phyloP scores from a whole-genome alignment of 1,140 invertebrate species.

The Bombyx mandarina region DNA sequence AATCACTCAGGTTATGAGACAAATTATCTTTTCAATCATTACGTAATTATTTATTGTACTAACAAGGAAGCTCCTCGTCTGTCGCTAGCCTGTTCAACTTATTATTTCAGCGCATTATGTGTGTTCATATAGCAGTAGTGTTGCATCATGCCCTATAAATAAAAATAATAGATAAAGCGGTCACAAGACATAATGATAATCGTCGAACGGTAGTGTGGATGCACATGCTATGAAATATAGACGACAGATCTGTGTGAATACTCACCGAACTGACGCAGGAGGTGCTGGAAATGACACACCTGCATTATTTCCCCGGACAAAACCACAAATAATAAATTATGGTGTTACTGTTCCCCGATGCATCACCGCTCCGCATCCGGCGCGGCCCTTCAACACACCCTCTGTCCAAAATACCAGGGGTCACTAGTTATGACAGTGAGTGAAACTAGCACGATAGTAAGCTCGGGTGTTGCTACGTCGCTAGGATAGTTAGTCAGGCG shows the following conservation, averaged over 20 bases:
- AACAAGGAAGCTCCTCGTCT: no score
- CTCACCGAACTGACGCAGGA: constrained; percentile 69
- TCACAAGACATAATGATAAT: constrained; percentile 8
- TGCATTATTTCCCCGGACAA: constrained; percentile 64
- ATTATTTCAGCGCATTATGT: no score
- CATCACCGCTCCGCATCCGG: constrained; percentile 33
- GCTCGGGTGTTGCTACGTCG: constrained; percentile 15
- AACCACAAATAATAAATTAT: constrained; percentile 40
- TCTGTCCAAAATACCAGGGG: constrained; percentile 63
- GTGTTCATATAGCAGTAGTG: no score
- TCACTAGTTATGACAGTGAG: constrained; percentile 56
- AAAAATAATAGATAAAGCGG: constrained; percentile 17
- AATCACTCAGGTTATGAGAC: no score
- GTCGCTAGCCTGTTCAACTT: no score
- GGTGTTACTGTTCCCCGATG: constrained; percentile 26
- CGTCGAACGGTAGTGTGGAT: no score
- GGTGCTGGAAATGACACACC: constrained; percentile 72
- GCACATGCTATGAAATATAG: no score
- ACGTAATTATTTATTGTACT: no score
- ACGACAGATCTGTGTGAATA: constrained; percentile 20
- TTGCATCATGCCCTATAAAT: constrained; percentile 1
- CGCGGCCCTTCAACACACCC: constrained; percentile 48
- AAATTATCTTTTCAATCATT: no score
- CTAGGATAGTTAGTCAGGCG: constrained; percentile 28
- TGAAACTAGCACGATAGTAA: constrained; percentile 36